Evolutionary conservation across 1,140 invertebrate genomes (phyloP).

Genomic region (Gryon sp.): DNA sequence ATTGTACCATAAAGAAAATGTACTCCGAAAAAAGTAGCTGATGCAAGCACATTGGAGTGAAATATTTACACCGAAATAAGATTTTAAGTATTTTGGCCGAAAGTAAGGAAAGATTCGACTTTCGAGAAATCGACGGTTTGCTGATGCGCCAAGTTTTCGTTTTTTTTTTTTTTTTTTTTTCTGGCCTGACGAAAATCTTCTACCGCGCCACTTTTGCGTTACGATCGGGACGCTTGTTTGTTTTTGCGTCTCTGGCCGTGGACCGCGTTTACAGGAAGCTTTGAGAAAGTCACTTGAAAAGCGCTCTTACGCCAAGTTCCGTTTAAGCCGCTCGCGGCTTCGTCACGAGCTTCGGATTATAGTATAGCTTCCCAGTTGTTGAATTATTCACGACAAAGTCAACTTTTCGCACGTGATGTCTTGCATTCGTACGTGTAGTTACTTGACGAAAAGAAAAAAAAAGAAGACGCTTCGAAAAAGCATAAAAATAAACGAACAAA

Average conservation of each 20-base stretch:
- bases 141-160: conserved; percentile 59
- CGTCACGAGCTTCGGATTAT: conserved; percentile 71
- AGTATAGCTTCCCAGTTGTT: conserved; percentile 74
- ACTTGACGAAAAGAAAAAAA: conserved; percentile 20
- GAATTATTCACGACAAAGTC: conserved; percentile 77
- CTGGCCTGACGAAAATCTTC: conserved; percentile 31
- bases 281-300: conserved; percentile 68
- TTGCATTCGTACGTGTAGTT: conserved; percentile 48
- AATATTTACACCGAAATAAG: too few species aligned
- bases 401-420: conserved; percentile 70
- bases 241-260: conserved; percentile 56
- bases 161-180: too few species aligned
- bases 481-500: conserved; percentile 1
- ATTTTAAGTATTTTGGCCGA: too few species aligned
- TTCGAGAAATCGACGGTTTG: conserved; percentile 39
- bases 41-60: too few species aligned
- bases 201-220: conserved; percentile 34
- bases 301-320: conserved; percentile 60
- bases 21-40: too few species aligned
- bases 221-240: conserved; percentile 56
- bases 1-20: too few species aligned
- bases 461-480: too few species aligned
- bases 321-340: conserved; percentile 61
- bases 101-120: conserved; percentile 18
- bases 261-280: conserved; percentile 65